These are phyloP conservation scores for Lysandra bellargus DNA, from an alignment of 2,888 invertebrate species.

Conservation along the genomic window DNA sequence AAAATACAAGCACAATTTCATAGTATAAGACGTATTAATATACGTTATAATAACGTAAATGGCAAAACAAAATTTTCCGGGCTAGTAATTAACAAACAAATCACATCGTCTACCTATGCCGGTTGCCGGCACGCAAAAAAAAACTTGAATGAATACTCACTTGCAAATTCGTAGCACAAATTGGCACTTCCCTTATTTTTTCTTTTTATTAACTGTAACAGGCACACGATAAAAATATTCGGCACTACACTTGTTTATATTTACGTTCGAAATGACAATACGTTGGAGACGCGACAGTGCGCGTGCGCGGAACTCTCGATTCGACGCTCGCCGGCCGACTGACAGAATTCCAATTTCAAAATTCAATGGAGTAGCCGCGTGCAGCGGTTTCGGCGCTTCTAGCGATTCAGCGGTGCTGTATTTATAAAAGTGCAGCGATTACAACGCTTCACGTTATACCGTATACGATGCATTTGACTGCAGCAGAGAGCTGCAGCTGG, in stretches of 20 bases:
- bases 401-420: neutral
- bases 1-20: neutral
- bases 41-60: neutral
- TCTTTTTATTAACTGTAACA: conserved; percentile 25
- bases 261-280: conserved; percentile 69
- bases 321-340: conserved; percentile 60
- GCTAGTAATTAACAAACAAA: conserved; percentile 44
- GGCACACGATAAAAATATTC: conserved; percentile 47
- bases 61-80: neutral
- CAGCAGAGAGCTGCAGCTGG: neutral
- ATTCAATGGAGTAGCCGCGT: conserved; percentile 35
- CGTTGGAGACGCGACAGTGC: conserved; percentile 47
- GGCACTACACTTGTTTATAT: conserved; percentile 73
- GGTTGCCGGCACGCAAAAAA: conserved; percentile 57
- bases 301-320: conserved; percentile 63
- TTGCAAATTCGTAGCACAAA: conserved; percentile 64
- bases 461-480: neutral
- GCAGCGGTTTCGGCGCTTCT: conserved; percentile 1
- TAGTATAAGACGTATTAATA: neutral
- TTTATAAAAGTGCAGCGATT: neutral
- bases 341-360: conserved; percentile 48
- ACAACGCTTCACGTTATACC: neutral
- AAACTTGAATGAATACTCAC: conserved; percentile 65
- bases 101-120: conserved; percentile 56
- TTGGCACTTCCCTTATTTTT: conserved; percentile 46